Evolutionary conservation across 2,113 vertebrate species (phyloP).

Genomic region (Reinhardtius hippoglossoides): DNA sequence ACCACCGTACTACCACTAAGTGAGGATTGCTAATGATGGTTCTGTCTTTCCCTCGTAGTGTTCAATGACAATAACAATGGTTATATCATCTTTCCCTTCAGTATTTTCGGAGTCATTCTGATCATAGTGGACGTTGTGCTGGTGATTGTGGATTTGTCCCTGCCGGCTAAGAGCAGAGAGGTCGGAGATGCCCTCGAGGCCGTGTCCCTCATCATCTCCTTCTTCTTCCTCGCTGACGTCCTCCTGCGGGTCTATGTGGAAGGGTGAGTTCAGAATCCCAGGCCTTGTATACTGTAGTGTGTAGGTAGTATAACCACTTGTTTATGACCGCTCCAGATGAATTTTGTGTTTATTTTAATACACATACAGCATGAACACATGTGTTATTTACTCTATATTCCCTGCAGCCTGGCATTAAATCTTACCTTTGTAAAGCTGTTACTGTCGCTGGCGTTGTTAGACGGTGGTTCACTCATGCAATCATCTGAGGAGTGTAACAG

Average conservation of each 20-base stretch:
- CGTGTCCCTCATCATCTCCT: slow-evolving; percentile 88
- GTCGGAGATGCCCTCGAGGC: slow-evolving; percentile 73
- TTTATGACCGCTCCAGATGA: no score
- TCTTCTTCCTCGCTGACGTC: slow-evolving; percentile 92
- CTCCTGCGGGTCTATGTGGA: slow-evolving; percentile 89
- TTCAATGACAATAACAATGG: not conserved
- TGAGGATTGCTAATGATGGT: no score
- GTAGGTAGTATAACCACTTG: no score
- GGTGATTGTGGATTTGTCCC: slow-evolving; percentile 84
- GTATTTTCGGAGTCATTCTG: slow-evolving; percentile 90
- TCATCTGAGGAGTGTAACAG: not conserved
- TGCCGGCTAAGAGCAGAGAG: slow-evolving; percentile 43
- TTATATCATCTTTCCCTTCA: slow-evolving; percentile 62
- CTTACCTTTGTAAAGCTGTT: not conserved
- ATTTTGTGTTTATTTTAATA: not conserved
- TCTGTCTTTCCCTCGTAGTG: no score
- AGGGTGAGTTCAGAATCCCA: slow-evolving; percentile 84
- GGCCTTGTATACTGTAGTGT: no score
- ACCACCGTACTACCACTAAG: no score
- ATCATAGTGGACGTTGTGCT: slow-evolving; percentile 89
- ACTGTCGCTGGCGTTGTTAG: not conserved
- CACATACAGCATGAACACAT: not conserved
- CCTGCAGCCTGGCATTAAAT: not conserved
- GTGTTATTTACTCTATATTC: not conserved
- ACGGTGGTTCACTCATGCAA: not conserved